phyloP scores from a whole-genome alignment of 1,140 invertebrate genomes.

The Euura lappo region DNA sequence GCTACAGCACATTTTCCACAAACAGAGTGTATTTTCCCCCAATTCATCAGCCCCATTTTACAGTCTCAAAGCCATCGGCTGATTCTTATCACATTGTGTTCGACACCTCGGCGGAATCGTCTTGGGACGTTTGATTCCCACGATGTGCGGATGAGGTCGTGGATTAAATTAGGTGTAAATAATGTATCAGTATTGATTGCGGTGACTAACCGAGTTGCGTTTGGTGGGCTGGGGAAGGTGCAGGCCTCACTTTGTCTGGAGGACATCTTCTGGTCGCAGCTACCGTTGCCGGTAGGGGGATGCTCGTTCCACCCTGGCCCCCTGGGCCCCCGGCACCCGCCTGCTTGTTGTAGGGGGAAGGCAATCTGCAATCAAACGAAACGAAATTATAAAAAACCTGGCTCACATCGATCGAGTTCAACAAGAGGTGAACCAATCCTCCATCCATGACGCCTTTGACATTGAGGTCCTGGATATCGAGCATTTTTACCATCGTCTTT shows the following conservation, averaged over 20 bases:
- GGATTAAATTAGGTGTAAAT: neutral
- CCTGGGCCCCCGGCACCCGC: conserved; percentile 35
- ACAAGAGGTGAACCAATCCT: too few species aligned
- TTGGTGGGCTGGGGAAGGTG: conserved; percentile 68
- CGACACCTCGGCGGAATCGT: too few species aligned
- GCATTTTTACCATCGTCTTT: neutral
- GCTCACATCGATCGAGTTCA: too few species aligned
- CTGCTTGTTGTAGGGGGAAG: conserved; percentile 67
- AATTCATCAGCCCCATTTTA: too few species aligned
- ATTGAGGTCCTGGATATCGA: too few species aligned
- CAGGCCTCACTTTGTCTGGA: conserved; percentile 75
- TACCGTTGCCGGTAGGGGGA: conserved; percentile 75
- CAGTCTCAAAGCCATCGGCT: too few species aligned
- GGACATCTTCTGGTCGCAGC: conserved; percentile 74
- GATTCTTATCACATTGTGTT: too few species aligned
- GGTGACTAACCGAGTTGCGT: conserved; percentile 57
- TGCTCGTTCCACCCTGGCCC: conserved; percentile 65
- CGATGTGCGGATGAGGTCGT: neutral
- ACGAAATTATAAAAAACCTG: neutral
- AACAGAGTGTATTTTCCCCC: too few species aligned
- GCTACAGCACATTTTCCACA: too few species aligned
- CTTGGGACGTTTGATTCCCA: too few species aligned
- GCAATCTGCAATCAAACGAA: conserved; percentile 63
- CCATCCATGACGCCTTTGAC: too few species aligned
- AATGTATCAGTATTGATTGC: conserved; percentile 6